These are phyloP conservation scores for Conomelus anceps DNA, from an alignment of 2,888 invertebrate genomes.

Conservation along the genomic window DNA sequence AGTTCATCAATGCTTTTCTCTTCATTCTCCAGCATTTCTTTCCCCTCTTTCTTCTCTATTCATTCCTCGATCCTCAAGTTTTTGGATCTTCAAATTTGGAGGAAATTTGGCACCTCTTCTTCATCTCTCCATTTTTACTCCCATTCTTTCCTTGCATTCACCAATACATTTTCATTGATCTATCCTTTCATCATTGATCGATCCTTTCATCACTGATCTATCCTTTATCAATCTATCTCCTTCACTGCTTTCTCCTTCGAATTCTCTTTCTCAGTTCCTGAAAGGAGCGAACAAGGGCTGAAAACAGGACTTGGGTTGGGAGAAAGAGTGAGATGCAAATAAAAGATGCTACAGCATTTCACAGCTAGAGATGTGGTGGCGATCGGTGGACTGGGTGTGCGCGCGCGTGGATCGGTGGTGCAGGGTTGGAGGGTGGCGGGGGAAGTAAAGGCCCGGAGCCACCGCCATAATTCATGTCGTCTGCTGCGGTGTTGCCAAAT, in stretches of 20 bases:
- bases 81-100: no score
- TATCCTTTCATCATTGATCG: no score
- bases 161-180: no score
- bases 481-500: slow-evolving; percentile 28
- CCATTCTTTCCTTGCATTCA: no score
- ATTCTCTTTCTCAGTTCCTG: background rate
- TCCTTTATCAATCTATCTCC: slow-evolving; percentile 3
- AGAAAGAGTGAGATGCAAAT: slow-evolving; percentile 24
- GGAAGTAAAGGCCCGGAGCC: slow-evolving; percentile 25
- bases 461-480: slow-evolving; percentile 36
- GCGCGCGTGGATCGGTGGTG: background rate
- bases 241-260: no score
- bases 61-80: no score
- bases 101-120: no score
- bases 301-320: background rate
- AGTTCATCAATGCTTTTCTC: no score
- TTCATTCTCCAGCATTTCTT: no score
- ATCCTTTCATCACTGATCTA: background rate
- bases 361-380: background rate
- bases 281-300: slow-evolving; percentile 6
- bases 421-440: background rate
- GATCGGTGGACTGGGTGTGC: background rate
- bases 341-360: slow-evolving; percentile 27
- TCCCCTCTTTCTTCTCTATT: no score
- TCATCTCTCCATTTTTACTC: no score